Percentiles rank a stretch among this genome's conserved stretches.
phyloP scores from a whole-genome alignment of 2,888 invertebrate genomes.

The Himalopsyche tibetana region DNA sequence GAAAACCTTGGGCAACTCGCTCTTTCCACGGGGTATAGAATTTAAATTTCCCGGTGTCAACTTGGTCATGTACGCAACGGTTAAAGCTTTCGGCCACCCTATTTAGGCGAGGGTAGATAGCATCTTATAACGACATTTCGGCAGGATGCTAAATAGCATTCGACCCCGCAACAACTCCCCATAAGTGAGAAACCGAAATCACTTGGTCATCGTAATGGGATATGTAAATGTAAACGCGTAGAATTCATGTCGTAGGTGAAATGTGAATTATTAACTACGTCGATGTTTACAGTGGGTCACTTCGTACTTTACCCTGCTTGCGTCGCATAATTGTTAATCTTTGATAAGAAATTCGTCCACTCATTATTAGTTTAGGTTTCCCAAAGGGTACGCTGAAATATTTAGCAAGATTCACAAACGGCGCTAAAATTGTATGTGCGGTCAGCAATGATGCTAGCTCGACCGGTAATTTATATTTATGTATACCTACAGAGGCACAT shows the following conservation, averaged over 20 bases:
- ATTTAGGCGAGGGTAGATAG: conserved; percentile 14
- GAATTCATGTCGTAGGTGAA: conserved; percentile 14
- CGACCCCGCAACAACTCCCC: conserved; percentile 2
- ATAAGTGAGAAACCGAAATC: not conserved
- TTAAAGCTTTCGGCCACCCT: not conserved
- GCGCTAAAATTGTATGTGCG: conserved; percentile 22
- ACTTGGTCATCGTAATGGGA: conserved; percentile 35
- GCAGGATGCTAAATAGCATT: not conserved
- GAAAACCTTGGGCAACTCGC: no score
- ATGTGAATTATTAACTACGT: conserved; percentile 16
- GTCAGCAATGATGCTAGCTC: not conserved
- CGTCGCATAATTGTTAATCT: conserved; percentile 37
- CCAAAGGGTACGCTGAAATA: not conserved
- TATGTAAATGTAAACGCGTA: conserved; percentile 18
- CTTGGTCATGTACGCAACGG: no score
- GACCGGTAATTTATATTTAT: no score
- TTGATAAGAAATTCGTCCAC: conserved; percentile 36
- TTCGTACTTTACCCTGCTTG: not conserved
- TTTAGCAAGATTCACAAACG: conserved; percentile 17
- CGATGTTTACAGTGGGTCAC: conserved; percentile 24
- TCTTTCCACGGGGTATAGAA: no score
- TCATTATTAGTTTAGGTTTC: conserved; percentile 26
- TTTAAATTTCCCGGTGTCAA: no score
- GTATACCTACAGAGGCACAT: no score
- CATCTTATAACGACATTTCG: conserved; percentile 27